phyloP scores from a whole-genome alignment of 2,797 vertebrate genomes.

The Rhinoraja longicauda region DNA sequence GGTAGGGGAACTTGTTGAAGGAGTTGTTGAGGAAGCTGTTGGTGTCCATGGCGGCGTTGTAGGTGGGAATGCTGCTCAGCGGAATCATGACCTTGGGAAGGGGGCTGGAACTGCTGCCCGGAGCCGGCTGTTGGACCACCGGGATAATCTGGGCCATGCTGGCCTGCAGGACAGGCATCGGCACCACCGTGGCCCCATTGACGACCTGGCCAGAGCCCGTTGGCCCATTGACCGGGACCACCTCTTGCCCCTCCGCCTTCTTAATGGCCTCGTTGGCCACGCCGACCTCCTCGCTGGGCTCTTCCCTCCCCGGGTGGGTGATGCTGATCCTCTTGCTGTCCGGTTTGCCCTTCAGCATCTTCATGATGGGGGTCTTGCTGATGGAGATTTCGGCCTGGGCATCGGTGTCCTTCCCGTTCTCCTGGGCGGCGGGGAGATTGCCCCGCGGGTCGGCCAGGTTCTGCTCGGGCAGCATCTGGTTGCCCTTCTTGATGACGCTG shows the following conservation, averaged over 20 bases:
- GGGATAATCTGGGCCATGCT: constrained; percentile 87
- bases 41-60: constrained; percentile 91
- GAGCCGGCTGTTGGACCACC: constrained; percentile 63
- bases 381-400: constrained; percentile 79
- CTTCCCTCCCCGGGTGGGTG: background rate
- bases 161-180: constrained; percentile 77
- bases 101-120: constrained; percentile 67
- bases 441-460: constrained; percentile 49
- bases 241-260: constrained; percentile 47
- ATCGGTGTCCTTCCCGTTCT: constrained; percentile 63
- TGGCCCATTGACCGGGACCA: constrained; percentile 47
- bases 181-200: constrained; percentile 74
- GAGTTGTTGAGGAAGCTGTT: constrained; percentile 93
- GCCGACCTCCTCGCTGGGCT: background rate
- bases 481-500: constrained; percentile 73
- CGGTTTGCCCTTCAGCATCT: constrained; percentile 84
- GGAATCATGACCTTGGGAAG: constrained; percentile 98
- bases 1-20: constrained; percentile 95
- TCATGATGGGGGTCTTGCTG: constrained; percentile 96
- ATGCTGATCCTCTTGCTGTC: constrained; percentile 79
- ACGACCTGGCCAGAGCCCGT: constrained; percentile 63
- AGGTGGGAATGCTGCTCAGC: constrained; percentile 93
- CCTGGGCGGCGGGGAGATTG: constrained; percentile 41
- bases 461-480: constrained; percentile 74
- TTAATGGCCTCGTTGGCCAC: constrained; percentile 48